Conservation (phyloP, 2,888 invertebrate species). For the Anorthoa munda region DNA sequence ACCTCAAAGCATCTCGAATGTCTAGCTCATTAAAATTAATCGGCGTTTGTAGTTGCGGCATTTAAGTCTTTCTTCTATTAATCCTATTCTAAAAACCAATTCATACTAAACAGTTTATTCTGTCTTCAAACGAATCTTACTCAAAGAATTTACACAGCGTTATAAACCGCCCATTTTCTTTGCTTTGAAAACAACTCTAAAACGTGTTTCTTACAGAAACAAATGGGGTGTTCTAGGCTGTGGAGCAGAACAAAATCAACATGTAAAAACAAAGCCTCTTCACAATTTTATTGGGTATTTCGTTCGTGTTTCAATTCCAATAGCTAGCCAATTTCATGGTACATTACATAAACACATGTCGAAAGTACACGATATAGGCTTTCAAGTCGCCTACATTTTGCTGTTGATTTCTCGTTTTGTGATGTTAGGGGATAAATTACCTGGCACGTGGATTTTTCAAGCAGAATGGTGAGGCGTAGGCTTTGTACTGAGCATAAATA, state of each 20-base stretch:
- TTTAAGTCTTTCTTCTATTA: background rate
- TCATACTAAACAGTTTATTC: constrained; percentile 10
- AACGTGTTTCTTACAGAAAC: constrained; percentile 47
- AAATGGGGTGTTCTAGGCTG: constrained; percentile 49
- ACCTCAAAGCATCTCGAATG: background rate
- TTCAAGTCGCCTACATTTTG: constrained; percentile 50
- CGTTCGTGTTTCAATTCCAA: constrained; percentile 68
- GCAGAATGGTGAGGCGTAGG: too few relatives aligned
- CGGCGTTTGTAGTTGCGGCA: background rate
- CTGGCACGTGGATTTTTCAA: constrained; percentile 1
- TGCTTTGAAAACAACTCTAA: constrained; percentile 12
- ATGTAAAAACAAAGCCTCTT: constrained; percentile 57
- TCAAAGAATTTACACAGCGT: constrained; percentile 11
- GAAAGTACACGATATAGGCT: constrained; percentile 58
- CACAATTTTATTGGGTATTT: constrained; percentile 64
- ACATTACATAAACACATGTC: constrained; percentile 71
- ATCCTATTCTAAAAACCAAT: constrained; percentile 1
- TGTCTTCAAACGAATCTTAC: constrained; percentile 18
- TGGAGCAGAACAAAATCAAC: constrained; percentile 32
- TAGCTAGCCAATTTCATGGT: constrained; percentile 72
- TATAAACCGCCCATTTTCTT: background rate
- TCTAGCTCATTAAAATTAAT: too few relatives aligned
- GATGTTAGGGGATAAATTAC: constrained; percentile 25
- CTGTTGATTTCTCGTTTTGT: constrained; percentile 52
- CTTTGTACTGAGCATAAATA: background rate